Percentiles rank a stretch among this genome's conserved stretches.
Conservation (phyloP, 2,113 vertebrate genomes). For the Echinops telfairi region DNA sequence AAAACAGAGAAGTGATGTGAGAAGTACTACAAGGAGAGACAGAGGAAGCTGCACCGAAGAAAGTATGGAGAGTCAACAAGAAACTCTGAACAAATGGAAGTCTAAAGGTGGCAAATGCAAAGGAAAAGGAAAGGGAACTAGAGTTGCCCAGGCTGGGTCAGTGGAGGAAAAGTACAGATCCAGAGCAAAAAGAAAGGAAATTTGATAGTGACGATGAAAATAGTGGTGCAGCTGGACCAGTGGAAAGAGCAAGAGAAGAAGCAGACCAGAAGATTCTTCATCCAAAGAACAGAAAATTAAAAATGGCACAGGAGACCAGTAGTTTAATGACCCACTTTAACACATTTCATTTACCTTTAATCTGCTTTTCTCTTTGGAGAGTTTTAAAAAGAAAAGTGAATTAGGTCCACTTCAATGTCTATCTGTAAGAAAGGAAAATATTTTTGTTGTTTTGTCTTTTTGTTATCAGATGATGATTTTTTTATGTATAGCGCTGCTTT, state of each 20-base stretch:
- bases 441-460: constrained; percentile 79
- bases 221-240: no score
- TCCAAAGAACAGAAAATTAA: constrained; percentile 95
- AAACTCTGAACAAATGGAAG: constrained; percentile 91
- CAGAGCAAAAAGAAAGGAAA: constrained; percentile 94
- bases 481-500: constrained; percentile 84
- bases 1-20: constrained; percentile 92
- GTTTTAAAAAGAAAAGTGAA: constrained; percentile 93
- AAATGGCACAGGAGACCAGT: constrained; percentile 91
- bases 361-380: constrained; percentile 86
- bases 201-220: constrained; percentile 92
- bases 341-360: constrained; percentile 86
- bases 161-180: constrained; percentile 91
- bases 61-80: constrained; percentile 97
- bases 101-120: constrained; percentile 94
- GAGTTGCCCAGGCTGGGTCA: constrained; percentile 87
- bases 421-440: constrained; percentile 90
- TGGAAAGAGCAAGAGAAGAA: constrained; percentile 91
- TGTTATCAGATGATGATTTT: constrained; percentile 62
- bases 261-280: constrained; percentile 88
- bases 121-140: constrained; percentile 91
- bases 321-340: constrained; percentile 84
- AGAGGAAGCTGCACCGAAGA: constrained; percentile 94
- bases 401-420: constrained; percentile 98
- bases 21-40: constrained; percentile 94